A percentile compares a stretch with the other conserved stretches of the same genome.
phyloP scores from a whole-genome alignment of 2,888 invertebrate genomes.

The Latrodectus elegans region DNA sequence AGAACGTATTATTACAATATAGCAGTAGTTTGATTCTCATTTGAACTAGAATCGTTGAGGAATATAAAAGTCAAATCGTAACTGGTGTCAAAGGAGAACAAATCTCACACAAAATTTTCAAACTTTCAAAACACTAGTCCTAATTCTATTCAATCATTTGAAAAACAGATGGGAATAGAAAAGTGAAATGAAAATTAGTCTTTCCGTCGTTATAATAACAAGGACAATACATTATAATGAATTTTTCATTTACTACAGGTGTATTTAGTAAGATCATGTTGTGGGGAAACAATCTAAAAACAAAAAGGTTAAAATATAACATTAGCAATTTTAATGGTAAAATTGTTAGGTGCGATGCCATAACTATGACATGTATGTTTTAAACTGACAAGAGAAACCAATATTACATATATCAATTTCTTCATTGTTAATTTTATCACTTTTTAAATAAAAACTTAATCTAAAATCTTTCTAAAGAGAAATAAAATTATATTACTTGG shows the following conservation, averaged over 20 bases:
- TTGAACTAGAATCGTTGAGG: constrained; percentile 6
- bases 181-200: background rate
- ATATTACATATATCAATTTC: too few relatives aligned
- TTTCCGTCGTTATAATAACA: constrained; percentile 9
- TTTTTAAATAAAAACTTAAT: too few relatives aligned
- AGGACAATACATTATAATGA: constrained; percentile 9
- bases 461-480: too few relatives aligned
- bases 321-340: too few relatives aligned
- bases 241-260: background rate
- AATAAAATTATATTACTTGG: too few relatives aligned
- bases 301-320: too few relatives aligned
- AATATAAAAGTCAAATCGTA: constrained; percentile 9
- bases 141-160: background rate
- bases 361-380: too few relatives aligned
- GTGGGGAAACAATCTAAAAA: background rate
- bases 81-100: background rate
- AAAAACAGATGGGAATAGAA: constrained; percentile 13
- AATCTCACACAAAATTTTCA: constrained; percentile 4
- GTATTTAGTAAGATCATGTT: background rate
- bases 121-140: constrained; percentile 1
- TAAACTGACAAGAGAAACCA: too few relatives aligned
- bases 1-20: constrained; percentile 9
- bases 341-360: too few relatives aligned
- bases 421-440: too few relatives aligned
- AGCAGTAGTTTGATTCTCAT: background rate